Evolutionary conservation across 2,113 vertebrate genomes (phyloP).

Genomic region (Alces alces): DNA sequence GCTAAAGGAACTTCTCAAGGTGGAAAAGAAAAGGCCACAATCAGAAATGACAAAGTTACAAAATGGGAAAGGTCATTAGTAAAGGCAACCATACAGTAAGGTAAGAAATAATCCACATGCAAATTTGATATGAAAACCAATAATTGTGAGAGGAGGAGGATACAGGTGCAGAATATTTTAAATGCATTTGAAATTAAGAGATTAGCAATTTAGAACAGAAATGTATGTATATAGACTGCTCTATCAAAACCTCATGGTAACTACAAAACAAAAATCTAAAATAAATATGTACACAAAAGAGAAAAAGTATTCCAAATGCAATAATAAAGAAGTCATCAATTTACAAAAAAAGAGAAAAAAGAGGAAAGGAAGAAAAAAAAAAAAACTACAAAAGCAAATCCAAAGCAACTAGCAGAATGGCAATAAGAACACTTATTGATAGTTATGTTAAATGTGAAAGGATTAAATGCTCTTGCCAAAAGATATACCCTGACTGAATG

Average conservation of each 20-base stretch:
- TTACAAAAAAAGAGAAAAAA: not conserved
- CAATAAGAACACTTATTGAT: not conserved
- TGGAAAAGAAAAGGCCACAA: not conserved
- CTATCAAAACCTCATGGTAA: not conserved
- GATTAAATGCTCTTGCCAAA: not conserved
- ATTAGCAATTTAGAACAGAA: not conserved
- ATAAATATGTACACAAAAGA: not conserved
- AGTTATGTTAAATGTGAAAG: not conserved
- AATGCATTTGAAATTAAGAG: not conserved
- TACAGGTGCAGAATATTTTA: not conserved
- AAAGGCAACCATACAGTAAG: not conserved
- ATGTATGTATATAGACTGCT: not conserved
- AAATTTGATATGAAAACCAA: not conserved
- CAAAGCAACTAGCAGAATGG: not conserved
- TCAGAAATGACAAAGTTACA: not conserved
- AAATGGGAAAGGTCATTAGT: not conserved
- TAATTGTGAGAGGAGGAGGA: not conserved
- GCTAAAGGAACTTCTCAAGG: not conserved
- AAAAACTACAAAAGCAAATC: not conserved
- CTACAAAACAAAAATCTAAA: not conserved
- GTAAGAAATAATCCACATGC: not conserved
- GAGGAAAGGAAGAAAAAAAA: not conserved
- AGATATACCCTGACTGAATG: not conserved
- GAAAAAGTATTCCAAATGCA: not conserved
- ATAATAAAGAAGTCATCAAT: not conserved